phyloP scores from a whole-genome alignment of 2,888 invertebrate species.

The Steromphala cineraria region DNA sequence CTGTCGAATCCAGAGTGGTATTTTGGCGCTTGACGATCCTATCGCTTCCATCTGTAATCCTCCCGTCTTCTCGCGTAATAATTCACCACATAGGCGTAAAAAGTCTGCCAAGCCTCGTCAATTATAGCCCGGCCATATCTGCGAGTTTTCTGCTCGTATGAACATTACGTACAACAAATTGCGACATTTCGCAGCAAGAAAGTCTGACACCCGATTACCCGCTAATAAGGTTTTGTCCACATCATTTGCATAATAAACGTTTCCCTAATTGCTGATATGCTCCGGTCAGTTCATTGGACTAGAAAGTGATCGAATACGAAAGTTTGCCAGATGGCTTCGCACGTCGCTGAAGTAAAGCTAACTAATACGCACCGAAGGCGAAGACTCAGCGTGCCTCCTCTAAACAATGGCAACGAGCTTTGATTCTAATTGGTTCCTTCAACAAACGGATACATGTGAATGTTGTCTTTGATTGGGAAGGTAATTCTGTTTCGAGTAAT shows the following conservation, averaged over 20 bases:
- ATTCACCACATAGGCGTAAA: conserved; percentile 7
- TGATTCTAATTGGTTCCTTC: no score
- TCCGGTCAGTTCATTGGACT: not conserved
- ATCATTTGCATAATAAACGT: not conserved
- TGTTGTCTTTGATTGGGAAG: no score
- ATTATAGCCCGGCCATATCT: not conserved
- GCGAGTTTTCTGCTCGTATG: conserved; percentile 5
- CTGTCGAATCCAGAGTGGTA: conserved; percentile 6
- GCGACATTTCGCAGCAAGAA: conserved; percentile 8
- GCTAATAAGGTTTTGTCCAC: conserved; percentile 7
- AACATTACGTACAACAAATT: not conserved
- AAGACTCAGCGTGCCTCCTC: no score
- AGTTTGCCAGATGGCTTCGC: not conserved
- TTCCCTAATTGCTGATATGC: not conserved
- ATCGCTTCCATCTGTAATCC: not conserved
- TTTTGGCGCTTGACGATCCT: conserved; percentile 5
- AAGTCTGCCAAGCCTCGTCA: not conserved
- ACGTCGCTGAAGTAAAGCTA: not conserved
- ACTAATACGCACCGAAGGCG: not conserved
- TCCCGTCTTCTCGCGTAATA: not conserved
- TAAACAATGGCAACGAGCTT: no score
- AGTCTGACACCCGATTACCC: not conserved
- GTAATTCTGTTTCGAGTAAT: no score
- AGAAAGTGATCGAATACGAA: not conserved
- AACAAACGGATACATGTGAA: no score